Conservation (phyloP, 2,888 invertebrate species). For the Chydorus sphaericus region DNA sequence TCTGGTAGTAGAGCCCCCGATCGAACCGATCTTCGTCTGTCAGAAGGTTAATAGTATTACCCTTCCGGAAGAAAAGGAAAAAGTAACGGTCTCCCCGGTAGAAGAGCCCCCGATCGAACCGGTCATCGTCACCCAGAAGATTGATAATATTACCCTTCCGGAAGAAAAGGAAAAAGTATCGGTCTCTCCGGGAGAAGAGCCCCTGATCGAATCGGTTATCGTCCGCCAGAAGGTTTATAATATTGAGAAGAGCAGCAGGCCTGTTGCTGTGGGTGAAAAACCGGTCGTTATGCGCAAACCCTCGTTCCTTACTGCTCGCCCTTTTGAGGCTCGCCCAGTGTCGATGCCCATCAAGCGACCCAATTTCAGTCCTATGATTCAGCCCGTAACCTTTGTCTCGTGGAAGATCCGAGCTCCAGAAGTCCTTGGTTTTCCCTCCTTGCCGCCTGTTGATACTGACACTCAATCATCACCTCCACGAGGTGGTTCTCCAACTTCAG, state of each 20-base stretch:
- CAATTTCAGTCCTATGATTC: not conserved
- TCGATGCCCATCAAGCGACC: not conserved
- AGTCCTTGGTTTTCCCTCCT: slow-evolving; percentile 11
- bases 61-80: too few relatives aligned
- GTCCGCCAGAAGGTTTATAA: too few relatives aligned
- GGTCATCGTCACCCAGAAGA: too few relatives aligned
- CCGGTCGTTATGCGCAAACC: slow-evolving; percentile 3
- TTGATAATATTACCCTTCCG: too few relatives aligned
- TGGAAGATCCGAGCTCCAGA: slow-evolving; percentile 12
- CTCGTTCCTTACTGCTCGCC: slow-evolving; percentile 9
- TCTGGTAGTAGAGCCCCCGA: too few relatives aligned
- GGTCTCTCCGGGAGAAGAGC: too few relatives aligned
- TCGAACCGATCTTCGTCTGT: too few relatives aligned
- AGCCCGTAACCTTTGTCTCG: slow-evolving; percentile 5
- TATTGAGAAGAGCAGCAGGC: too few relatives aligned
- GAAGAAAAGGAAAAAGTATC: too few relatives aligned
- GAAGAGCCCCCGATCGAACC: not conserved
- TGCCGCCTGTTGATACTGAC: not conserved
- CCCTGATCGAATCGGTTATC: too few relatives aligned
- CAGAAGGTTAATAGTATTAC: too few relatives aligned
- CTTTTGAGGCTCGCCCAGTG: slow-evolving; percentile 1
- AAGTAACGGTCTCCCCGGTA: not conserved
- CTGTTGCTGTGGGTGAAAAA: not conserved
- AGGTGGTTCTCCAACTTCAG: not conserved
- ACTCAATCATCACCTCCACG: not conserved